Conservation (phyloP, 2,888 invertebrate genomes). For the Keiferia lycopersicella region DNA sequence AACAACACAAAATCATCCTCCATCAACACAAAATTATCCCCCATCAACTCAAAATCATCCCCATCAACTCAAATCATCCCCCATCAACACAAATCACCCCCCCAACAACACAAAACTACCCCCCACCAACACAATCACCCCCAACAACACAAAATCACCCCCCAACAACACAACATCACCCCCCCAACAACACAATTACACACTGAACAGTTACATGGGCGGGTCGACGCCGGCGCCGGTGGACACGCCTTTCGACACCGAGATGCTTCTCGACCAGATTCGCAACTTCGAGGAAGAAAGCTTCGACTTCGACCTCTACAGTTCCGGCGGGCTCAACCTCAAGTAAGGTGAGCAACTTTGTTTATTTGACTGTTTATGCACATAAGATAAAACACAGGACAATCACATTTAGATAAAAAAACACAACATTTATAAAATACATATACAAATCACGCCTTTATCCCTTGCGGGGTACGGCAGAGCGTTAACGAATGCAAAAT, state of each 20-base stretch:
- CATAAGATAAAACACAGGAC: too few relatives aligned
- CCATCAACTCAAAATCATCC: constrained; percentile 27
- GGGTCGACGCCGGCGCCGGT: constrained; percentile 63
- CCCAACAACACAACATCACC: constrained; percentile 22
- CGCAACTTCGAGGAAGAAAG: constrained; percentile 68
- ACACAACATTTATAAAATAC: too few relatives aligned
- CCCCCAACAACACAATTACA: constrained; percentile 14
- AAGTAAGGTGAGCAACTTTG: constrained; percentile 56
- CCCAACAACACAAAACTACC: too few relatives aligned
- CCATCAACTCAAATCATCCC: constrained; percentile 18
- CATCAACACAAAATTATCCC: constrained; percentile 24
- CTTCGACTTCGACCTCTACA: constrained; percentile 66
- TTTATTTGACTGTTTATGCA: too few relatives aligned
- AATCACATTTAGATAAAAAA: too few relatives aligned
- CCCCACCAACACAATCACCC: constrained; percentile 22
- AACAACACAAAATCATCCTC: too few relatives aligned
- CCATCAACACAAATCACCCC: not conserved
- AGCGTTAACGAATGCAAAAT: too few relatives aligned
- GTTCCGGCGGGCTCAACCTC: constrained; percentile 52
- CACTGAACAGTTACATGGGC: constrained; percentile 61
- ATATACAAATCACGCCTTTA: too few relatives aligned
- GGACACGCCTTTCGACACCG: constrained; percentile 67
- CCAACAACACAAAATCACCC: too few relatives aligned
- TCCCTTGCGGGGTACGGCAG: too few relatives aligned
- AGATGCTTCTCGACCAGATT: constrained; percentile 67